Conservation (phyloP, 2,113 vertebrate species). For the Antechinus flavipes region DNA sequence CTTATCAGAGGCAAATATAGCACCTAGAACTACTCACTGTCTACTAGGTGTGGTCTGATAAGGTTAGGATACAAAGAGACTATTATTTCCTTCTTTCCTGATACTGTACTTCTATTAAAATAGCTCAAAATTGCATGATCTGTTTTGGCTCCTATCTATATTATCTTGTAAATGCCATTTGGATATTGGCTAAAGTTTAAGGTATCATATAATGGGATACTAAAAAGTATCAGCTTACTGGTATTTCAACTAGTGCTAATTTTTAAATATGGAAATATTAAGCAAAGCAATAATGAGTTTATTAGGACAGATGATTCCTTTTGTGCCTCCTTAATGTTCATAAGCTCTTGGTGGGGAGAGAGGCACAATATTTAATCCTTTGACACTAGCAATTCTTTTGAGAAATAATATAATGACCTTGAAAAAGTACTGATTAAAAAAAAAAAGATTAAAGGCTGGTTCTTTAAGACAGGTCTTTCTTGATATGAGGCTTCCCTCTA, state of each 20-base stretch:
- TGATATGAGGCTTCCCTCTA: background rate
- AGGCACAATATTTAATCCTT: background rate
- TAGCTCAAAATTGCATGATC: background rate
- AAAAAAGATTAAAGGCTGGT: background rate
- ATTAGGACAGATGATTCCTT: background rate
- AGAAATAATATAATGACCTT: background rate
- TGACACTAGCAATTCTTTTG: background rate
- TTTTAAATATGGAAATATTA: constrained; percentile 14
- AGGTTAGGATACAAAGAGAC: background rate
- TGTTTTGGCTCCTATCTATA: background rate
- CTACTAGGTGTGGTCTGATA: background rate
- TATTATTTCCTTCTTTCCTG: background rate
- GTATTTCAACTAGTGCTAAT: background rate
- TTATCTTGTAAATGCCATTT: background rate
- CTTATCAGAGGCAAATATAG: background rate
- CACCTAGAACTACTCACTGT: background rate
- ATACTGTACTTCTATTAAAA: no score
- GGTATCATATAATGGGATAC: constrained; percentile 7
- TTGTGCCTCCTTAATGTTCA: background rate
- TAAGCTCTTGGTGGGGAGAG: background rate
- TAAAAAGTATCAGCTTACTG: constrained; percentile 20
- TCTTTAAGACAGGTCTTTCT: background rate
- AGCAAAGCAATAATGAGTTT: background rate
- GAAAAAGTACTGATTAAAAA: background rate
- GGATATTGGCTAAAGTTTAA: constrained; percentile 20